These are phyloP conservation scores for Theocolax elegans DNA, from an alignment of 1,140 invertebrate species.

Conservation along the genomic window DNA sequence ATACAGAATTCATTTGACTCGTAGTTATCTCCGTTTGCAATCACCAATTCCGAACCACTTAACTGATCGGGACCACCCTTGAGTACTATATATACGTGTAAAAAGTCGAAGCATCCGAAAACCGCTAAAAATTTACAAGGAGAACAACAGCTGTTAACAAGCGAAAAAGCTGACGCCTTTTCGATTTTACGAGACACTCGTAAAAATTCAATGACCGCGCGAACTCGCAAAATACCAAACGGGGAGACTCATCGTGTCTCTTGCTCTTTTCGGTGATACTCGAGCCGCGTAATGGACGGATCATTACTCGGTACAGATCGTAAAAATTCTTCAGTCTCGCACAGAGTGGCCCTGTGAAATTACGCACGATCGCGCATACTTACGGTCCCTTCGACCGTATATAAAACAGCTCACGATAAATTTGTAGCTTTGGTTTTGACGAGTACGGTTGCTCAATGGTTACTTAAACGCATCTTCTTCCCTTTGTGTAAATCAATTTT, in stretches of 20 bases:
- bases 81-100: no score
- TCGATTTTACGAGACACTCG: slow-evolving; percentile 19
- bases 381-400: slow-evolving; percentile 8
- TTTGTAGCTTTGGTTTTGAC: background rate
- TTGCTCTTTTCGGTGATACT: slow-evolving; percentile 3
- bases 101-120: no score
- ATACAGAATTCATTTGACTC: no score
- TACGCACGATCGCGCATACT: slow-evolving; percentile 14
- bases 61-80: no score
- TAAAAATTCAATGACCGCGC: slow-evolving; percentile 25
- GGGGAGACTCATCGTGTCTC: background rate
- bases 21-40: no score
- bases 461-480: no score
- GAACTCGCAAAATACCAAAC: background rate
- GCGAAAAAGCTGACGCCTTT: background rate
- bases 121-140: no score
- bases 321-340: slow-evolving; percentile 27
- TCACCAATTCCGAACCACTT: no score
- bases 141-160: slow-evolving; percentile 26
- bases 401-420: no score
- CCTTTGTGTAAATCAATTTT: no score
- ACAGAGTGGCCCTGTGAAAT: background rate
- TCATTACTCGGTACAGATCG: slow-evolving; percentile 22
- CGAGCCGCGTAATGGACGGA: slow-evolving; percentile 4
- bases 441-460: no score